Base-by-base conservation (phyloP, 2,888 invertebrate genomes). In the Pseudococcus longispinus region DNA sequence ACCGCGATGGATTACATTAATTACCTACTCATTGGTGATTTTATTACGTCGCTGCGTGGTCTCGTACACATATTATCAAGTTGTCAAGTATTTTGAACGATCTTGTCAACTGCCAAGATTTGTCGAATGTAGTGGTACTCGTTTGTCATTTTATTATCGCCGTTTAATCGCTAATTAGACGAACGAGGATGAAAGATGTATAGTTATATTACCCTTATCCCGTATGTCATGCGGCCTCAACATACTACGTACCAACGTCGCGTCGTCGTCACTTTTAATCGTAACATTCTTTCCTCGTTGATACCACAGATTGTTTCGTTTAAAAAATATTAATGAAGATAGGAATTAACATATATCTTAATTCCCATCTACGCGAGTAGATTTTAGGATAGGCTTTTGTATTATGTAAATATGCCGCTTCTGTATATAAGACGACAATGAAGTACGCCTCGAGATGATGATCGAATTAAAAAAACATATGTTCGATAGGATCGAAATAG, bases 201-300 rank as follows among this genome's bases (percentile, higher is more conserved):
- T 74, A 29, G 32, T 32, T 74, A 74, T 74, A 74, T 74, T 74
- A 74, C 74, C 74, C 74, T 74, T 74, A 74, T 74, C 74, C 74
- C 74, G 74, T 74, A 74, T 74, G 15, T 37, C 74, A 37, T 74
- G n/a, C n/a, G 37, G 37, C 8, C 51, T 37, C 74, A 26, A 15
- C 32, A 37, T 51, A 51, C 44, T 2, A 6, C 5, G 11, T 74
- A n/a, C 2, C 2, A n/a, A n/a, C 37, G 9, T 37, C 37, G 37
- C 9, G 4, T 9, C 9, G 37, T 37, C n/a, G 74, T 74, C 74
- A 74, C 11, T 74, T 32, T 37, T 74, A 29, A 74, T 74, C 74
- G 74, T 74, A 74, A 74, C 32, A 74, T 37, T 74, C 74, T 74
- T 32, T 37, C 9, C 15, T 74, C 74, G 2, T 74, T 74, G 37